Evolutionary conservation across 1,140 invertebrate genomes (phyloP), one percentile per base, ranked within the genome.

Genomic region (Macrocentrus cingulum): DNA sequence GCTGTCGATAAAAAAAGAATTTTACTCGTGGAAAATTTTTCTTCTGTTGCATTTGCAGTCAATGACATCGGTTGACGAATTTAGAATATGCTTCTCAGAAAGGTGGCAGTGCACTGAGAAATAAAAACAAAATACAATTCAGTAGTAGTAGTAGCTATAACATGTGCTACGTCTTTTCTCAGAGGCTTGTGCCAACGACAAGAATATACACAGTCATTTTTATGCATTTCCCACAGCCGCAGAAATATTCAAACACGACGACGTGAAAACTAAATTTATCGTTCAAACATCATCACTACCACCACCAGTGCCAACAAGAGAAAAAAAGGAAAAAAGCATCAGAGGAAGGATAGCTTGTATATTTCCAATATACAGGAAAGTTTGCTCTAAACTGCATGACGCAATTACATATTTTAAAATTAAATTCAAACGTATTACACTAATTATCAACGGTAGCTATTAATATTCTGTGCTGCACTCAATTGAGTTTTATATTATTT

Each of bases 221-320:
- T 2, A 34, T 23, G 46, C 22, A 49, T 34, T 18, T 49, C 16
- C 7, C 13, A 11, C 46, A 34, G 19, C n/a, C 20, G 19, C 25
- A 11, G 44, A 23, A 46, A 46, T 46, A 46, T 46, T 20, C 20
- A 46, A 20, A 19, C 18, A 5, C 2, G 44, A 46, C 18, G 44
- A 46, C 18, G 20, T 9, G 19, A 46, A 22, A 22, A 46, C 44
- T 23, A 46, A 46, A 46, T 46, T 46, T 46, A 46, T 46, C 44
- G 44, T 46, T 9, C 20, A 46, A 46, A 46, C n/a, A 46, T 20
- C 36, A n/a, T 7, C 36, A 39, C 8, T n/a, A 3, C 13, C 8
- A n/a, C 8, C 8, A 11, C 8, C 8, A 39, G 36, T n/a, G 13
- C 8, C 8, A 39, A 11, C 3, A 9, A 29, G 25, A 29, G 25